Evolutionary conservation across 2,113 vertebrate species (phyloP).

Genomic region (Sakesphorus luctuosus): DNA sequence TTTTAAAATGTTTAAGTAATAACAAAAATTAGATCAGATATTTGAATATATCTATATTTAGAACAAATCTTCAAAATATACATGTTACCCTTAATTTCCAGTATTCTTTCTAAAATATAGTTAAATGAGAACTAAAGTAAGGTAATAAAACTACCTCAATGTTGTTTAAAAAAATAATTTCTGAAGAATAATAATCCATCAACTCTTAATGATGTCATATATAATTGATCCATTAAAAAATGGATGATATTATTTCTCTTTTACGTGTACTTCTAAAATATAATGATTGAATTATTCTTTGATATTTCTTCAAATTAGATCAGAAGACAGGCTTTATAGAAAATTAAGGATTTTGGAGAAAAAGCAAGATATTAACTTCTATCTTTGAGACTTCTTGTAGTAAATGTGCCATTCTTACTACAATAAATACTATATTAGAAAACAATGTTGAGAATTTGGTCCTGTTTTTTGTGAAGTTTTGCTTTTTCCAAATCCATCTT

Average conservation of each 20-base stretch:
- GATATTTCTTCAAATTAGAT: not conserved
- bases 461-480: not conserved
- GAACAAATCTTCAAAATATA: not conserved
- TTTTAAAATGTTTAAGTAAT: not conserved
- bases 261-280: not conserved
- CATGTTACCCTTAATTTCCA: not conserved
- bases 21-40: not conserved
- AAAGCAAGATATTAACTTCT: not conserved
- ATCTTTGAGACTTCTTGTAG: not conserved
- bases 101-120: not conserved
- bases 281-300: not conserved
- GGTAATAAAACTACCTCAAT: not conserved
- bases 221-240: not conserved
- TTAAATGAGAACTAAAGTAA: not conserved
- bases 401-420: not conserved
- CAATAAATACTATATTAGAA: not conserved
- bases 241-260: not conserved
- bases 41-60: not conserved
- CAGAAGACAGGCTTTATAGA: not conserved
- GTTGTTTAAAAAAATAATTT: not conserved
- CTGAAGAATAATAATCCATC: not conserved
- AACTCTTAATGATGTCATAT: not conserved
- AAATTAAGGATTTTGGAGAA: not conserved
- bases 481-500: not conserved
- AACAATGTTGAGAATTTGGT: fast-evolving